phyloP scores from a whole-genome alignment of 1,140 invertebrate genomes.

The Meloidogyne exigua region DNA sequence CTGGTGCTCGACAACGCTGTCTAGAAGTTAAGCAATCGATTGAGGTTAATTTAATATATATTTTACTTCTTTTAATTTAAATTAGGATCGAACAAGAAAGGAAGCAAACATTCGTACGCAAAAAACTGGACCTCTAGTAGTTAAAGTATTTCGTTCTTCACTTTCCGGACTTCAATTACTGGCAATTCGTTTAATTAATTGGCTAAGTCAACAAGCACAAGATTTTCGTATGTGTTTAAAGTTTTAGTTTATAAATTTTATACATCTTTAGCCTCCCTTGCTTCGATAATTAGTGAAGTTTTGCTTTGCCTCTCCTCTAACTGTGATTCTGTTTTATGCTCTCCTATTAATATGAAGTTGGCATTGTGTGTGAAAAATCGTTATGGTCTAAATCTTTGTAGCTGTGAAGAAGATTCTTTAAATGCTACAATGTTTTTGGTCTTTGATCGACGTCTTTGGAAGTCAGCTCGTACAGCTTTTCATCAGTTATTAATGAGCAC shows the following conservation, averaged over 20 bases:
- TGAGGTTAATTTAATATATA: conserved; percentile 38
- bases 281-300: conserved; percentile 51
- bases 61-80: neutral
- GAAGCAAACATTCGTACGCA: conserved; percentile 56
- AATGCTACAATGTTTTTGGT: conserved; percentile 32
- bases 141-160: conserved; percentile 47
- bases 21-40: conserved; percentile 46
- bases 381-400: conserved; percentile 1
- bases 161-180: conserved; percentile 47
- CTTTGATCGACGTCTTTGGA: conserved; percentile 47
- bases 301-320: conserved; percentile 36
- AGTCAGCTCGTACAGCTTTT: conserved; percentile 49
- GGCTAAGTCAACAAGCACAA: conserved; percentile 49
- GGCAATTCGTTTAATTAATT: conserved; percentile 47
- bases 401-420: conserved; percentile 33
- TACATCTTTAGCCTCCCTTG: conserved; percentile 52
- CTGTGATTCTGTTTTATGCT: neutral
- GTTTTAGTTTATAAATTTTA: conserved; percentile 1
- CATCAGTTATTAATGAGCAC: conserved; percentile 62
- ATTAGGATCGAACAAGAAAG: conserved; percentile 46
- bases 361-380: neutral
- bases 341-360: neutral
- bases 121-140: conserved; percentile 51
- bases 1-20: conserved; percentile 46
- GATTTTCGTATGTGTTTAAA: conserved; percentile 41